Evolutionary conservation across 1,140 invertebrate genomes (phyloP).

Genomic region (Papilio xuthus): DNA sequence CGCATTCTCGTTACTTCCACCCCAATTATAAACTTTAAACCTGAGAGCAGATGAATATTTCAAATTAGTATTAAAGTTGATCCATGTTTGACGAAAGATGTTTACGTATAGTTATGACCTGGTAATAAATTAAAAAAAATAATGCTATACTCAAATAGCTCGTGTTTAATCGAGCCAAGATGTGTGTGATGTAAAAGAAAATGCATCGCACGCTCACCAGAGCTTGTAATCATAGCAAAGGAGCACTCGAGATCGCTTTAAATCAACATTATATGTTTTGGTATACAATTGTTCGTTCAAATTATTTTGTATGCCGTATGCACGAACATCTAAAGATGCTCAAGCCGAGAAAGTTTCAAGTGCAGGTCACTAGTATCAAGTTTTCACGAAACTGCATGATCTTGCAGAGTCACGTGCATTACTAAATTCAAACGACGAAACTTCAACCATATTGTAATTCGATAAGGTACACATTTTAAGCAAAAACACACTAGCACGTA

Average conservation of each 20-base stretch:
- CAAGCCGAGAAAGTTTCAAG: slow-evolving; percentile 31
- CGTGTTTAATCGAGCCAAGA: slow-evolving; percentile 1
- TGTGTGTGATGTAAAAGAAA: slow-evolving; percentile 5
- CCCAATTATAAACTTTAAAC: neutral
- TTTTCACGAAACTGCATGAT: slow-evolving; percentile 11
- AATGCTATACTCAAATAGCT: neutral
- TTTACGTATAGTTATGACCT: too few species aligned
- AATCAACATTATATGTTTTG: neutral
- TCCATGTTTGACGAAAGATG: too few species aligned
- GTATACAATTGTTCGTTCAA: neutral
- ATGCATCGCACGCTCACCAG: neutral
- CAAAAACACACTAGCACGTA: neutral
- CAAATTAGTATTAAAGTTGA: neutral
- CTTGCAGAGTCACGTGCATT: slow-evolving; percentile 18
- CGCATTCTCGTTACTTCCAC: slow-evolving; percentile 7
- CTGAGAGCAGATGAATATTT: neutral
- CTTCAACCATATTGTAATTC: slow-evolving; percentile 1
- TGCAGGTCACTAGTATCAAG: slow-evolving; percentile 35
- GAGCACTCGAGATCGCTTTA: neutral
- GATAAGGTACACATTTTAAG: slow-evolving; percentile 17
- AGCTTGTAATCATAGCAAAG: neutral
- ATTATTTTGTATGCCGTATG: neutral
- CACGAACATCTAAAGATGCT: slow-evolving; percentile 19
- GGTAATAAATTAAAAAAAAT: too few species aligned
- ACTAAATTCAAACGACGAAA: neutral